Evolutionary conservation across 2,113 vertebrate genomes (phyloP).

Genomic region (Saguinus midas): DNA sequence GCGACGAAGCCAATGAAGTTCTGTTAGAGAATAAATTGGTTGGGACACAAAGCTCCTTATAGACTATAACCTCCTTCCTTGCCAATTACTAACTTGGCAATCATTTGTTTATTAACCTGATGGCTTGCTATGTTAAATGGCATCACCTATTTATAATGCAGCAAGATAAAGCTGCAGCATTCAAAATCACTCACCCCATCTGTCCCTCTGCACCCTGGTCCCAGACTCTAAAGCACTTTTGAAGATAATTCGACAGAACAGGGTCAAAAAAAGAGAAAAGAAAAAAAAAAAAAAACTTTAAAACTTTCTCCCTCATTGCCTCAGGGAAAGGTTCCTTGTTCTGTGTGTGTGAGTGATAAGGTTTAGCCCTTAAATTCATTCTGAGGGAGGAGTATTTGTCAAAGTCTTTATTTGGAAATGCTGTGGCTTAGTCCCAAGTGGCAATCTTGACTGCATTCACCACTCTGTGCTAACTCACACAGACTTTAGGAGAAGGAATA

Average conservation of each 20-base stretch:
- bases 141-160: slow-evolving; percentile 75
- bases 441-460: neutral
- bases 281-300: neutral
- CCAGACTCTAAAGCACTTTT: neutral
- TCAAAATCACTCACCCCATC: slow-evolving; percentile 54
- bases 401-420: neutral
- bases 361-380: slow-evolving; percentile 24
- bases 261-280: neutral
- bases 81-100: slow-evolving; percentile 74
- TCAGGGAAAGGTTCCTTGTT: slow-evolving; percentile 1
- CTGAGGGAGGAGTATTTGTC: neutral
- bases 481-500: neutral
- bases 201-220: slow-evolving; percentile 2
- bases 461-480: rapidly evolving
- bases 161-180: slow-evolving; percentile 54
- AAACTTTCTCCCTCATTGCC: slow-evolving; percentile 43
- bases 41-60: slow-evolving; percentile 66
- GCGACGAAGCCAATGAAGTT: slow-evolving; percentile 43
- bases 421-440: neutral
- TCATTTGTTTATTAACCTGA: slow-evolving; percentile 79
- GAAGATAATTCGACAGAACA: slow-evolving; percentile 55
- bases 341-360: neutral
- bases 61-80: slow-evolving; percentile 69
- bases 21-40: slow-evolving; percentile 60
- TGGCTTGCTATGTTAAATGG: slow-evolving; percentile 66